phyloP scores from a whole-genome alignment of 2,113 vertebrate species.

The Pygoscelis antarcticus region DNA sequence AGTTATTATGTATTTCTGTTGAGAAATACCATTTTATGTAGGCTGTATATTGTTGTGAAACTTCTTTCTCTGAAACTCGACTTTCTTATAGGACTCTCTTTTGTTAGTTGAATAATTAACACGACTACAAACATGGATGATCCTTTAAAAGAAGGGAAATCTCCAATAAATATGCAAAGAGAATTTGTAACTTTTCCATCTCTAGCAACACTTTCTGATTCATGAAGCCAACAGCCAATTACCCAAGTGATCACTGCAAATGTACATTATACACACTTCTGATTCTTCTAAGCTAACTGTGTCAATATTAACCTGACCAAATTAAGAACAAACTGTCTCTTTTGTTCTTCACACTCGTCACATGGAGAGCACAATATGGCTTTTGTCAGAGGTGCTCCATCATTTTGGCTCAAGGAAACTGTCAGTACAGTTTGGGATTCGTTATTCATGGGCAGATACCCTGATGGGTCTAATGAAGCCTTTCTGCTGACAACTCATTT shows the following conservation, averaged over 20 bases:
- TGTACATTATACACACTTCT: constrained; percentile 49
- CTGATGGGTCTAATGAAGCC: constrained; percentile 95
- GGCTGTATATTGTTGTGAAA: background rate
- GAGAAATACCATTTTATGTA: background rate
- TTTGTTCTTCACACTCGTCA: constrained; percentile 77
- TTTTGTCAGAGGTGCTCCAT: constrained; percentile 87
- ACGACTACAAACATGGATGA: background rate
- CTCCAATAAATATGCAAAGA: background rate
- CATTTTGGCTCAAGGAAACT: constrained; percentile 87
- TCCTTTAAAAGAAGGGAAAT: constrained; percentile 1
- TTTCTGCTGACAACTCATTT: constrained; percentile 90
- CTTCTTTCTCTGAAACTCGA: background rate
- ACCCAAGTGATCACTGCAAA: constrained; percentile 50
- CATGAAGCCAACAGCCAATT: constrained; percentile 49
- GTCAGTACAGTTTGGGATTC: constrained; percentile 89
- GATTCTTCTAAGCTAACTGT: constrained; percentile 74
- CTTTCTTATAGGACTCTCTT: background rate
- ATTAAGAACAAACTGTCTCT: constrained; percentile 82
- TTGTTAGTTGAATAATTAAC: background rate
- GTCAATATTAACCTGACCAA: constrained; percentile 90
- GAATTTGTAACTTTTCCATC: background rate
- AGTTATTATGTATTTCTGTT: background rate
- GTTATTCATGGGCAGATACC: constrained; percentile 93
- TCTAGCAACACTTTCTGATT: constrained; percentile 39
- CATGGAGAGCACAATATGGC: constrained; percentile 87